A percentile compares a stretch with the other conserved stretches of the same genome.
These are phyloP conservation scores for Chaetodon trifasciatus DNA, from an alignment of 2,797 vertebrate species.

Conservation along the genomic window DNA sequence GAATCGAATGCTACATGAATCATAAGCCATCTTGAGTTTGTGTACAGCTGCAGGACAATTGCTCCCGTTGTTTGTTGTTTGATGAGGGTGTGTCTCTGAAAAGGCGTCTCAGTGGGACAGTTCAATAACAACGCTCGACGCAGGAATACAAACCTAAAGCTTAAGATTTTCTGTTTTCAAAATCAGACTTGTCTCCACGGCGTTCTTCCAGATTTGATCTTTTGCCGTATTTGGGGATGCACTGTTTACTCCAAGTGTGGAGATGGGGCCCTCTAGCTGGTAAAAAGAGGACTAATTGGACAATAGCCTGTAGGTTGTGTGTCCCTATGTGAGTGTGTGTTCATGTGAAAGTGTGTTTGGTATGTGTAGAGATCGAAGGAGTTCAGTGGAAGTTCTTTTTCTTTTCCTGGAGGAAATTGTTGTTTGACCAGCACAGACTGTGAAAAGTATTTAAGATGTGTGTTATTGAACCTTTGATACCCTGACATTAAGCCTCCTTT, in stretches of 20 bases:
- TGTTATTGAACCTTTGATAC: conserved; percentile 10
- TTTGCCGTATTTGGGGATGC: neutral
- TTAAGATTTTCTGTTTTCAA: neutral
- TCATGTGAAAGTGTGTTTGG: neutral
- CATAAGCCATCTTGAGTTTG: neutral
- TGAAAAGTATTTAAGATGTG: conserved; percentile 14
- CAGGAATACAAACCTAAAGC: neutral
- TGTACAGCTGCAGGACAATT: neutral
- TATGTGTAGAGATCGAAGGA: neutral
- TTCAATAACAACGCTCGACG: neutral
- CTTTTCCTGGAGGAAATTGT: neutral
- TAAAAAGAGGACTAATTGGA: neutral
- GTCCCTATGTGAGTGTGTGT: neutral
- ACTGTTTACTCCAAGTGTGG: neutral
- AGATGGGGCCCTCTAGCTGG: neutral
- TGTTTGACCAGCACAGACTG: neutral
- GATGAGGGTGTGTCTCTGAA: neutral
- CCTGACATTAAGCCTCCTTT: neutral
- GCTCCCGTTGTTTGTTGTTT: conserved; percentile 1
- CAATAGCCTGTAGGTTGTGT: neutral
- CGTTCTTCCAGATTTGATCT: neutral
- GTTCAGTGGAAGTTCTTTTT: neutral
- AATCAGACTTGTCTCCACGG: neutral
- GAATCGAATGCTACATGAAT: conserved; percentile 19
- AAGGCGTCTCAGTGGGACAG: neutral